A percentile compares a stretch with the other conserved stretches of the same genome.
These are phyloP conservation scores for Muscidifurax raptorellus DNA, from an alignment of 1,140 invertebrate genomes.

Conservation along the genomic window DNA sequence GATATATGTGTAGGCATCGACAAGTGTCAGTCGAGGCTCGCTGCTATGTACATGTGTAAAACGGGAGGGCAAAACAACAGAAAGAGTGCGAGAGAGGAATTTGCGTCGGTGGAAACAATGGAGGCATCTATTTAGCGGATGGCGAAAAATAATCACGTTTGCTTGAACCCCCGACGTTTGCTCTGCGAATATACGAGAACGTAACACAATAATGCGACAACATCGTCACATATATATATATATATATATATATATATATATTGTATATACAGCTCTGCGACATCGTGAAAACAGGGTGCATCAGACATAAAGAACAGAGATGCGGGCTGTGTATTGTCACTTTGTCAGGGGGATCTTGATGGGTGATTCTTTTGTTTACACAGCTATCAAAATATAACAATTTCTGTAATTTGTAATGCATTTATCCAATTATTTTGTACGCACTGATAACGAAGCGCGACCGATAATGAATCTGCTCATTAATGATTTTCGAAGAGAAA, in stretches of 20 bases:
- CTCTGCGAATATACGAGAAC: neutral
- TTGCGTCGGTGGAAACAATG: constrained; percentile 59
- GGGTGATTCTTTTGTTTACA: neutral
- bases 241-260: no score
- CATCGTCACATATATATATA: neutral
- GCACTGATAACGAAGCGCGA: no score
- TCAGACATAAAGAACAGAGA: neutral
- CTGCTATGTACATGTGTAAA: neutral
- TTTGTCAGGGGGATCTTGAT: neutral
- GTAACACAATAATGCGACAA: constrained; percentile 4
- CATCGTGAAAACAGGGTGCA: neutral
- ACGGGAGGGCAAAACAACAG: neutral
- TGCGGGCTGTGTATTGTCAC: neutral
- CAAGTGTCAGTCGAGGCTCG: neutral
- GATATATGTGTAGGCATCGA: neutral
- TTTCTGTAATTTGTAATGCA: neutral
- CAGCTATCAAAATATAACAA: neutral
- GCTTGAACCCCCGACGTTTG: constrained; percentile 51
- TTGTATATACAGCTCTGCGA: neutral
- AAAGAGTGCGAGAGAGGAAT: neutral
- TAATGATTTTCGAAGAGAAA: no score
- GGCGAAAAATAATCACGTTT: constrained; percentile 72
- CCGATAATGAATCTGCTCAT: no score
- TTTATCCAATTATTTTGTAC: neutral
- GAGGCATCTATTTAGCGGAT: constrained; percentile 69